These are phyloP conservation scores for Mercenaria mercenaria DNA, from an alignment of 1,140 invertebrate species.

Conservation along the genomic window DNA sequence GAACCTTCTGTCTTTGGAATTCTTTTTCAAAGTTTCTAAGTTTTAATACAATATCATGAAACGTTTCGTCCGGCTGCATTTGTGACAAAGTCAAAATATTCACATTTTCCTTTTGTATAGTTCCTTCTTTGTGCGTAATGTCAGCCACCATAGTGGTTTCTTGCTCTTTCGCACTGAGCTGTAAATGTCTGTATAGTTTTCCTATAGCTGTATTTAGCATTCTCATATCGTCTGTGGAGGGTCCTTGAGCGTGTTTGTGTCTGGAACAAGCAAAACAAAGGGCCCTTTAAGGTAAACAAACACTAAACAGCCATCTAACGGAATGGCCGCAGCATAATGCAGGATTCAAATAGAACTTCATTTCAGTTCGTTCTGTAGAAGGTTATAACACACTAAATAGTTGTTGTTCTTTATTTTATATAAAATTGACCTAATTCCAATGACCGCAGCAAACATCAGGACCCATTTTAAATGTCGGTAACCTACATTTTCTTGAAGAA, in stretches of 20 bases:
- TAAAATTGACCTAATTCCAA: no score
- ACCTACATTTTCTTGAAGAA: no score
- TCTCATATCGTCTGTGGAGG: slow-evolving; percentile 60
- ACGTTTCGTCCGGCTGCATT: slow-evolving; percentile 54
- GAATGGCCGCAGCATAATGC: no score
- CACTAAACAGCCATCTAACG: no score
- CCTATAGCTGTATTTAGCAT: slow-evolving; percentile 58
- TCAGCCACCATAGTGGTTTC: slow-evolving; percentile 12
- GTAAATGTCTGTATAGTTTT: slow-evolving; percentile 59
- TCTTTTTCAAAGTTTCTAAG: slow-evolving; percentile 67
- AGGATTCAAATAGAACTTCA: no score
- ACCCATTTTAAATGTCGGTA: no score
- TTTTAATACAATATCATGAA: slow-evolving; percentile 62
- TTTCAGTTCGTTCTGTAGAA: no score
- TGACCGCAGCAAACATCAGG: no score
- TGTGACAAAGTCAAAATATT: slow-evolving; percentile 52
- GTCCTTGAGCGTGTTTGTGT: not conserved
- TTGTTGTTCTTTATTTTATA: no score
- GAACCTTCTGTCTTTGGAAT: slow-evolving; percentile 64
- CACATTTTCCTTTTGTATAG: slow-evolving; percentile 53
- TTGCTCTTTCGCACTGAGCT: slow-evolving; percentile 49
- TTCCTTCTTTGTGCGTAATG: not conserved
- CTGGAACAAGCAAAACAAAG: slow-evolving; percentile 18
- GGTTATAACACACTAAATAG: no score
- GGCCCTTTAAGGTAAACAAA: no score